Evolutionary conservation across 2,888 invertebrate genomes (phyloP), one percentile per base, ranked within the genome.

Genomic region (Sarcophaga subvicina): DNA sequence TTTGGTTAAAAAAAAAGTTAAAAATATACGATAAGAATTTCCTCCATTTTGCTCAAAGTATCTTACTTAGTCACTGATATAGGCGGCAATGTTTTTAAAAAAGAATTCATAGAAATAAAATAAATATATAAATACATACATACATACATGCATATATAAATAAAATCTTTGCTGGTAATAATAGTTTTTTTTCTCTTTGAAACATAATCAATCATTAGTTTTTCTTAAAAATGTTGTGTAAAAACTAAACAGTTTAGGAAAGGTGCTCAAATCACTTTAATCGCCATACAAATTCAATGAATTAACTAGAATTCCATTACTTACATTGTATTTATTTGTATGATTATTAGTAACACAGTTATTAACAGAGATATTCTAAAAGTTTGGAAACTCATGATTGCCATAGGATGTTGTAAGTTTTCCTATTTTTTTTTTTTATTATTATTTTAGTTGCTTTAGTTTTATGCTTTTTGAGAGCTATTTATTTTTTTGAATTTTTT

Each of bases 271-370:
- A 27, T 27, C 27, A 37, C 1, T 37, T 37, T 37, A 37, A 6
- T 37, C 37, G 8, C 8, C 37, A 37, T 37, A 37, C 37, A 37
- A 37, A 37, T 37, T 37, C 6, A 37, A 37, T 37, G 37, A 37
- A 37, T 37, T 37, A 1, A 37, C 37, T 6, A 37, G 37, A 37
- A 37, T 37, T 37, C 66, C 59, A 85, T 75, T 84, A 92, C 92
- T 92, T 89, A 92, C 91, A 90, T 89, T 37, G 86, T 82, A 17
- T 88, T 77, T 27, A 86, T 85, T 80, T 89, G 89, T 80, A 89
- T 85, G 59, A 88, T 82, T 83, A 89, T 87, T 77, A 89, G 88
- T 78, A 90, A 85, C 80, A 92, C 81, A 78, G 89, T 89, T 49
- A 90, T 89, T 76, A 91, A 85, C 67, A 92, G 85, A 69, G 90